Evolutionary conservation across 2,888 invertebrate species (phyloP), one percentile per base, ranked within the genome.

Genomic region (Clepsis dumicolana): DNA sequence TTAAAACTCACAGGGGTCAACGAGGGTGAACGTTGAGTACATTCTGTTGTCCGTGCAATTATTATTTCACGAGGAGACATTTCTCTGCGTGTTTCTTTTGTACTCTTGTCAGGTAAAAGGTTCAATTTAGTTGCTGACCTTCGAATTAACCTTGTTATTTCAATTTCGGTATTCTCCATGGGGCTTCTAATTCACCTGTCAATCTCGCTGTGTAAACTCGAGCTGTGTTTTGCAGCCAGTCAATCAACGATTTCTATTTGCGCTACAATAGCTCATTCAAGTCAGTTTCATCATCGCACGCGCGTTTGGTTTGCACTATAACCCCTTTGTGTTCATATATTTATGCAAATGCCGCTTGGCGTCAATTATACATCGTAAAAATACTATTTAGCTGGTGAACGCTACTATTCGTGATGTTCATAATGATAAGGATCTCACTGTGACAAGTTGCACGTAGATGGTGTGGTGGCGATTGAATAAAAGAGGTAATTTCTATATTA

Each of bases 21-120:
- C 72, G 72, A 75, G 80, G 80, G 80, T 79, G 77, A 75, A 75
- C 76, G 71, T 75, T 77, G 76, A 79, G 78, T 78, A 79, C 75
- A 77, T 81, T 77, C 73, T 74, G 72, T 70, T 80, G 77, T 81
- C 64, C 56, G 66, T 65, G 44, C 53, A 66, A 66, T 70, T 66
- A 70, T 62, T 67, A 44, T 70, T 65, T 63, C 67, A 68, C n/a
- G 52, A 50, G 62, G 48, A 29, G 41, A 68, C 57, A 38, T 54
- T 61, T 65, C 53, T 65, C 24, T 25, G 52, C 41, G 24, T 32
- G 32, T 32, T 44, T 25, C 32, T 27, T 29, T 61, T 38, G 52
- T 18, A 29, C 21, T 32, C 44, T 54, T 62, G 52, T 50, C 41
- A 3, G 25, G 32, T 29, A 38, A 63, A 63, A 62, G 27, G 38